phyloP scores from a whole-genome alignment of 2,888 invertebrate genomes.

The Drosophila neonasuta region DNA sequence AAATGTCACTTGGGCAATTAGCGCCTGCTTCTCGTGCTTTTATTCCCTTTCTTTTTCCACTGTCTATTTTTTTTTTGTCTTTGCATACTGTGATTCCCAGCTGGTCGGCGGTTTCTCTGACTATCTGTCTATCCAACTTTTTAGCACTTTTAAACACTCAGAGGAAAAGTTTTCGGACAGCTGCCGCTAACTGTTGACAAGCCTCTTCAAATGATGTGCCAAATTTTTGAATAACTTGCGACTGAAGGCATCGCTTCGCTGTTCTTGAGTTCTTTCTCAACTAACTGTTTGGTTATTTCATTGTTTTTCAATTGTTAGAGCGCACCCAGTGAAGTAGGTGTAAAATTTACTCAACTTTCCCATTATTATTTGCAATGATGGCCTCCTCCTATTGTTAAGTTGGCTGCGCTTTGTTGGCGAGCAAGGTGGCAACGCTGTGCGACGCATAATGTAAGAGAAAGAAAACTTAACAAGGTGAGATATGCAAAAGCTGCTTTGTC shows the following conservation, averaged over 20 bases:
- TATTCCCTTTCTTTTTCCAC: slow-evolving; percentile 5
- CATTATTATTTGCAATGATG: slow-evolving; percentile 11
- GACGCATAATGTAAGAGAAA: not conserved
- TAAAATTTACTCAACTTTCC: not conserved
- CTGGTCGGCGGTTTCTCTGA: slow-evolving; percentile 29
- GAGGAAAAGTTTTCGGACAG: slow-evolving; percentile 40
- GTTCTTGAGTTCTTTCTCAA: slow-evolving; percentile 13
- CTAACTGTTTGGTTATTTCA: slow-evolving; percentile 9
- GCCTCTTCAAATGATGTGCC: slow-evolving; percentile 35
- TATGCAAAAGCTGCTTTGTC: not conserved
- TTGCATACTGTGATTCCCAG: slow-evolving; percentile 27
- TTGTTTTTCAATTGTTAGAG: slow-evolving; percentile 25
- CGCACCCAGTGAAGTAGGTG: not conserved
- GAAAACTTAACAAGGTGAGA: not conserved
- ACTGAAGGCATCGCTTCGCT: slow-evolving; percentile 7
- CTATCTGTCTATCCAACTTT: slow-evolving; percentile 32
- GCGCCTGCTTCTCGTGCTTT: slow-evolving; percentile 15
- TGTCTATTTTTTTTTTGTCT: slow-evolving; percentile 20
- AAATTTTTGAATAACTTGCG: slow-evolving; percentile 26
- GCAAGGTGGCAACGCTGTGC: slow-evolving; percentile 1
- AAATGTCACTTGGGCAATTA: slow-evolving; percentile 61
- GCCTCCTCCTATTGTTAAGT: not conserved
- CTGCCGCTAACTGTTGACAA: slow-evolving; percentile 40
- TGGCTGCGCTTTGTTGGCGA: not conserved
- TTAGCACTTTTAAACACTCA: slow-evolving; percentile 24